Evolutionary conservation across 2,113 vertebrate species (phyloP), one percentile per base, ranked within the genome.

Genomic region (Anhinga rufa): DNA sequence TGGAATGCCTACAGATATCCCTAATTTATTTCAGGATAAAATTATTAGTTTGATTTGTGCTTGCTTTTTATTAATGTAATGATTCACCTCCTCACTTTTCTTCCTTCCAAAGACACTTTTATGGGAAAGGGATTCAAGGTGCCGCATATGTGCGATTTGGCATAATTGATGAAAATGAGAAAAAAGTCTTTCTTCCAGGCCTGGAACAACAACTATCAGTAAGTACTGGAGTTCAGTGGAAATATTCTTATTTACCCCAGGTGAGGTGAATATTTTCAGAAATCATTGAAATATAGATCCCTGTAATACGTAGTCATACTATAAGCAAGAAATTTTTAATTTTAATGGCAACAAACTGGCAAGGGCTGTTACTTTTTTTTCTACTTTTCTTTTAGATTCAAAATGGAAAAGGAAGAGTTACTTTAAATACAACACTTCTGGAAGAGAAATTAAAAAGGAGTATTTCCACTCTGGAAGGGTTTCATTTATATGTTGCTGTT

Each of bases 131-230:
- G 17, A 95, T 98, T 83, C 92, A 94, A 70, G 98, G 98, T 7
- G 78, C 82, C 15, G 98, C 96, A 2, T 98, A 98, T 16, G 95
- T 98, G 25, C 77, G 98, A 61, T 98, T 98, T 96, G 98, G 97
- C 40, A 66, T 98, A 51, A 94, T 97, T 0, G 92, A 98, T 71
- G 93, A 91, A 85, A 93, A 62, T 9, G 92, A 93, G 64, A 86
- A 96, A 19, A 98, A 93, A 78, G 95, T 83, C 36, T 97, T 97
- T 89, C 49, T 98, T 62, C 90, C 96, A 57, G 98, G 98, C 28
- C 94, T 96, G 71, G 98, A 98, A 71, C 96, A 96, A 62, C 98
- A 98, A 52, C 82, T 94, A 29, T 44, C 88, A 51, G 98, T 98
- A 80, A 96, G 98, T 96, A 85, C n/a, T 74, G 12, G 19, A 79